These are phyloP conservation scores for Subanguina moxae DNA, from an alignment of 1,140 invertebrate genomes.

Conservation along the genomic window DNA sequence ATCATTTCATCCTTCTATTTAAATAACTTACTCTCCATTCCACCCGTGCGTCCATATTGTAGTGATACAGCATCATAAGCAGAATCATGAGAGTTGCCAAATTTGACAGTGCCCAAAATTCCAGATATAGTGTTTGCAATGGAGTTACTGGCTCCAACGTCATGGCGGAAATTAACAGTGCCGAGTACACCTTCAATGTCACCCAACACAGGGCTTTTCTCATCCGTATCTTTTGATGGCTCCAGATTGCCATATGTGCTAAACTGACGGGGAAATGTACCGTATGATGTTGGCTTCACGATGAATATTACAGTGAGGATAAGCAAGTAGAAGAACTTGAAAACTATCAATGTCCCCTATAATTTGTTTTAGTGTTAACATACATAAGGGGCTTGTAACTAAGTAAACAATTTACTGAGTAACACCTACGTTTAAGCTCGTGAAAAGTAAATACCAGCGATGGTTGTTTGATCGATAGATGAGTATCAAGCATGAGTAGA, in stretches of 20 bases:
- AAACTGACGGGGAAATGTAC: background rate
- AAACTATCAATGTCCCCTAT: background rate
- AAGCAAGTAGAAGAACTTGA: slow-evolving; percentile 1
- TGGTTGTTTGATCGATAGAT: background rate
- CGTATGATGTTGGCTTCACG: background rate
- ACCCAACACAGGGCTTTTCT: background rate
- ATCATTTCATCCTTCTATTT: too few species aligned
- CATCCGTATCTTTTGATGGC: background rate
- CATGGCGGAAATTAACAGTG: background rate
- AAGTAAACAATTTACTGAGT: too few species aligned
- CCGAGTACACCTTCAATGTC: background rate
- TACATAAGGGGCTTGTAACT: background rate
- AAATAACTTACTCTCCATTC: too few species aligned
- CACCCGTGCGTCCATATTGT: too few species aligned
- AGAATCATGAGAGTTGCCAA: background rate
- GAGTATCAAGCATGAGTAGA: background rate
- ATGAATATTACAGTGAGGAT: background rate
- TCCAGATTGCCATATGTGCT: background rate
- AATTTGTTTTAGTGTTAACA: too few species aligned
- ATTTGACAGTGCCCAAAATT: background rate
- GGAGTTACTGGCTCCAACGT: background rate
- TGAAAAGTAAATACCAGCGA: slow-evolving; percentile 1
- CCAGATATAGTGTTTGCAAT: background rate
- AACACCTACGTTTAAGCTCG: background rate
- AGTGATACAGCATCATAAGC: too few species aligned